Evolutionary conservation across 2,888 invertebrate genomes (phyloP), one percentile per base, ranked within the genome.

Genomic region (Caenorhabditis sinica): DNA sequence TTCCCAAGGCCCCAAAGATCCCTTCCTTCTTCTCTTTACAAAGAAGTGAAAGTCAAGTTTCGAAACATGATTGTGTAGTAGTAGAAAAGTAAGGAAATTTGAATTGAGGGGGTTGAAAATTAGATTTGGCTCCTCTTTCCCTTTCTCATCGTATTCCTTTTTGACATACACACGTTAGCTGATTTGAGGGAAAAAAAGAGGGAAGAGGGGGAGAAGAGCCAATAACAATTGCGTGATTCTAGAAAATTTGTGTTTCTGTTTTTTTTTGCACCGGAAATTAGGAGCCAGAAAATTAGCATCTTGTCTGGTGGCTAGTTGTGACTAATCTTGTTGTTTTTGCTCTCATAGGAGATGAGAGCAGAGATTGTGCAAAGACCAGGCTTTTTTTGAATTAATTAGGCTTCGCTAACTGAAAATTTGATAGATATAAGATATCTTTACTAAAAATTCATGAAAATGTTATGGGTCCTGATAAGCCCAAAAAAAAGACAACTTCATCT

Each of bases 31-130:
- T 40, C 40, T 2, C 40, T 11, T 4, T 36, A 9, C 9, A 36
- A 36, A 36, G 33, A 40, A 40, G 13, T 2, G 40, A 40, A 11
- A 40, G 40, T 40, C 33, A 8, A 53, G 4, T 56, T 28, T 25
- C 15, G 28, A 28, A 56, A 56, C 28, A 11, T 15, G 9, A 23
- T 56, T 56, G 23, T 56, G 28, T 28, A 1, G 9, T 28, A 28
- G 56, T n/a, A n/a, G 15, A 53, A 23, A 56, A 8, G n/a, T 28
- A 13, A 15, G 15, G 25, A 15, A 13, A 28, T 15, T 4, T 11
- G 56, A 28, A 15, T 56, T 13, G 56, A 56, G 56, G 13, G 56
- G 56, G 56, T 56, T 28, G 56, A 25, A 56, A 56, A 56, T 56
- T 56, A 28, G 17, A 56, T 56, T 56, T 25, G 56, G 28, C 20